These are phyloP conservation scores for Heliconius eleuchia DNA, from an alignment of 1,140 invertebrate genomes.

Conservation along the genomic window DNA sequence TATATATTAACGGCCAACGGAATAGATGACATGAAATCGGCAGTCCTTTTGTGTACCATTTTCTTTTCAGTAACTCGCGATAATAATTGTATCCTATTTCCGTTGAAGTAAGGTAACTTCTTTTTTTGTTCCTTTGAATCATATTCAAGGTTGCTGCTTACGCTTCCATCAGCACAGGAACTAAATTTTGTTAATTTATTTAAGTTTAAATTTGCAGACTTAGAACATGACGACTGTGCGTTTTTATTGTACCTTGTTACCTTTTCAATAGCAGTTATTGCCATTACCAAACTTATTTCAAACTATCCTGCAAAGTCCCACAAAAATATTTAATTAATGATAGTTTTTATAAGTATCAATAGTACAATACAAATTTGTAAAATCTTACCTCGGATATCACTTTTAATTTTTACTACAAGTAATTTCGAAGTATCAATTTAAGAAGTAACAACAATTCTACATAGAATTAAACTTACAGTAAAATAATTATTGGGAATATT, in stretches of 20 bases:
- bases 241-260: conserved; percentile 32
- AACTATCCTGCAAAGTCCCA: neutral
- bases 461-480: conserved; percentile 50
- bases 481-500: neutral
- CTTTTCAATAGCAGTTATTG: conserved; percentile 50
- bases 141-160: conserved; percentile 39
- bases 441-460: conserved; percentile 46
- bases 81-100: conserved; percentile 51
- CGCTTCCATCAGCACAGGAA: conserved; percentile 39
- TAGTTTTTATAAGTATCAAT: neutral
- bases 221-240: conserved; percentile 37
- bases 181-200: conserved; percentile 44
- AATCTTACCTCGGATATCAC: neutral
- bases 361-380: no score
- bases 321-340: neutral
- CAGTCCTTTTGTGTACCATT: conserved; percentile 48
- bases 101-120: conserved; percentile 53
- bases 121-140: conserved; percentile 22
- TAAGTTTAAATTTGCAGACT: conserved; percentile 41
- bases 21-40: conserved; percentile 55
- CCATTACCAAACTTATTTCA: conserved; percentile 42
- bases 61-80: conserved; percentile 56
- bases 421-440: conserved; percentile 55
- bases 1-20: conserved; percentile 61
- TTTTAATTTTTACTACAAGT: conserved; percentile 27